Base-by-base conservation (phyloP, 2,113 vertebrate species). In the Leuciscus idus region DNA sequence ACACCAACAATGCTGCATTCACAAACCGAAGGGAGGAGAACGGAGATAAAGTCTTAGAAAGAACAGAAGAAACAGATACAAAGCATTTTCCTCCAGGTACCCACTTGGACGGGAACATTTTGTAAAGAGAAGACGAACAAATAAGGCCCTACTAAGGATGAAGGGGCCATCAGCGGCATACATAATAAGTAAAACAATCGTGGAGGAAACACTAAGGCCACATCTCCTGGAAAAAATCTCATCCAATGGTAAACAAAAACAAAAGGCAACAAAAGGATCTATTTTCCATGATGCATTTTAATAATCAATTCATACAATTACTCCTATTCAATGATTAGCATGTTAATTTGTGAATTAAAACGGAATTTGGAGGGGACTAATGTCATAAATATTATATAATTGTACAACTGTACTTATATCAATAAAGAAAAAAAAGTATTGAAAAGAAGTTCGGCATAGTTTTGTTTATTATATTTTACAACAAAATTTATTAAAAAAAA, bases 1-100 rank as follows among this genome's bases (percentile, higher is more conserved):
- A 68, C 61, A 82, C 80, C 13, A 64, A 66, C 43, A 82, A 82
- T 66, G 43, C 39, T 23, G 80, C 39, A 23, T 82, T 66, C 80
- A 50, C 43, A 50, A 68, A 81, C 52, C 19, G 55, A 43, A 15
- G 43, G 55, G 57, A 39, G 26, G 33, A 46, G n/a, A 61, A 81
- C 15, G 4, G 59, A 64, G 78, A 81, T 81, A 81, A 81, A 64
- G 75, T 43, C 26, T 26, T 33, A 62, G 23, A 64, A 43, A 59
- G 57, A 64, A 81, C 57, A 43, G 12, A 26, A 61, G 57, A 81
- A 23, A 81, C 78, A 46, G 36, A 64, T 81, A 46, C 48, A 64
- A 81, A 64, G 59, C 36, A n/a, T 81, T 81, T 81, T 64, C 12
- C 59, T 64, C 36, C 78, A 64, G 36, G 23, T 48, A 81, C 36